Conservation (phyloP, 64 coral and sea anemone species). For the Stylophora pistillata region DNA sequence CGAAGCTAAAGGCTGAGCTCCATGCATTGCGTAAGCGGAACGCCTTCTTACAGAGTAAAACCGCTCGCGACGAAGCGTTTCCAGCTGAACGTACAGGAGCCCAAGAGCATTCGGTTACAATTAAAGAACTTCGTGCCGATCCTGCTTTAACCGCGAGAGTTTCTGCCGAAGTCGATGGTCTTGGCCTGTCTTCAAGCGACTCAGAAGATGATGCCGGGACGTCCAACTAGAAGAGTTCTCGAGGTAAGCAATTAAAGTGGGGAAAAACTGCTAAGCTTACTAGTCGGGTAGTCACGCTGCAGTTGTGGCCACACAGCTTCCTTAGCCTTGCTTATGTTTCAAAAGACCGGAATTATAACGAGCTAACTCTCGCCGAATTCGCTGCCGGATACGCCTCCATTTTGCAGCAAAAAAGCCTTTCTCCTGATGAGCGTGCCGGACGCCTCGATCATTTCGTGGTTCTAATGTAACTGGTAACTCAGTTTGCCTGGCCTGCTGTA, state of each 20-base stretch:
- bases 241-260: slow-evolving; percentile 1
- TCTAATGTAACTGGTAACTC: slow-evolving; percentile 11
- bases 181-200: neutral
- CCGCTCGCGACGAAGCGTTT: neutral
- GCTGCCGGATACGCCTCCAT: neutral
- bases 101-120: neutral
- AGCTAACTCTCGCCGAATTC: neutral
- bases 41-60: slow-evolving; percentile 7
- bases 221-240: neutral
- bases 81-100: neutral
- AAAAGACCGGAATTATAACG: neutral
- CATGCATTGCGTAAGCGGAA: neutral
- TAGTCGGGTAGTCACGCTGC: neutral
- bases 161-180: neutral
- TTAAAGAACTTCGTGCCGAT: neutral
- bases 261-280: neutral
- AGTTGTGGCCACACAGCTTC: neutral
- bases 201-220: neutral
- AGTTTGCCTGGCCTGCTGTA: neutral
- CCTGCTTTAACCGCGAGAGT: neutral
- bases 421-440: neutral
- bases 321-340: neutral
- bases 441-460: neutral
- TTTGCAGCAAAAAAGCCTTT: neutral
- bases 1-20: neutral